Evolutionary conservation across 2,797 vertebrate genomes (phyloP).

Genomic region (Urosaurus nigricauda): DNA sequence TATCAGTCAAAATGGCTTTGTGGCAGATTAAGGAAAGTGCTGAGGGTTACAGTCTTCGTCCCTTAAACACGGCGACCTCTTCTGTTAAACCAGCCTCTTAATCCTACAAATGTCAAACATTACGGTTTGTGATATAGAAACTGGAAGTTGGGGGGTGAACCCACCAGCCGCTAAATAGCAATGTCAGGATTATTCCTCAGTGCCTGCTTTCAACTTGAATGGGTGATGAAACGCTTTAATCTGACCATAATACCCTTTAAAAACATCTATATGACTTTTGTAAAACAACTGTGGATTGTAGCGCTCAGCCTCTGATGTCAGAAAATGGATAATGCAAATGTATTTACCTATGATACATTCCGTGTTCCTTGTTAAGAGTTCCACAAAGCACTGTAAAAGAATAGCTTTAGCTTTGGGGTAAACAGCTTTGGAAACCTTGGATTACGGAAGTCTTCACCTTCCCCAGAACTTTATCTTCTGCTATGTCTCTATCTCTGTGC

Average conservation of each 20-base stretch:
- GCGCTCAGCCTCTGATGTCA: background rate
- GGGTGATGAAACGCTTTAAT: constrained; percentile 5
- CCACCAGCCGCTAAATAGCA: background rate
- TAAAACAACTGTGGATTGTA: background rate
- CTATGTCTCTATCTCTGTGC: background rate
- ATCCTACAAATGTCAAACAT: background rate
- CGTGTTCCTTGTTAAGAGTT: background rate
- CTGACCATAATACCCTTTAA: constrained; percentile 14
- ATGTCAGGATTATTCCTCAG: constrained; percentile 19
- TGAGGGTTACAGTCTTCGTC: background rate
- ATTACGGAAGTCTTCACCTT: background rate
- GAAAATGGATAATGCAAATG: background rate
- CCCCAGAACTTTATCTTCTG: background rate
- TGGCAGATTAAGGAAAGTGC: constrained; percentile 8
- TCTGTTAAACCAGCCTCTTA: constrained; percentile 11
- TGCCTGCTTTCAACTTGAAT: constrained; percentile 14
- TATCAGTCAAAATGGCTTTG: constrained; percentile 7
- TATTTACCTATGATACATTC: background rate
- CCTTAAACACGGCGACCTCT: background rate
- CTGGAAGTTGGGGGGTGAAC: background rate
- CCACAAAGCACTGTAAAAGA: background rate
- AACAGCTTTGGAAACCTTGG: background rate
- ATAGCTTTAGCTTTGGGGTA: background rate
- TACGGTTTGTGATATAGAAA: constrained; percentile 18
- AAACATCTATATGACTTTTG: background rate